phyloP scores from a whole-genome alignment of 2,113 vertebrate species.

The Sakesphorus luctuosus region DNA sequence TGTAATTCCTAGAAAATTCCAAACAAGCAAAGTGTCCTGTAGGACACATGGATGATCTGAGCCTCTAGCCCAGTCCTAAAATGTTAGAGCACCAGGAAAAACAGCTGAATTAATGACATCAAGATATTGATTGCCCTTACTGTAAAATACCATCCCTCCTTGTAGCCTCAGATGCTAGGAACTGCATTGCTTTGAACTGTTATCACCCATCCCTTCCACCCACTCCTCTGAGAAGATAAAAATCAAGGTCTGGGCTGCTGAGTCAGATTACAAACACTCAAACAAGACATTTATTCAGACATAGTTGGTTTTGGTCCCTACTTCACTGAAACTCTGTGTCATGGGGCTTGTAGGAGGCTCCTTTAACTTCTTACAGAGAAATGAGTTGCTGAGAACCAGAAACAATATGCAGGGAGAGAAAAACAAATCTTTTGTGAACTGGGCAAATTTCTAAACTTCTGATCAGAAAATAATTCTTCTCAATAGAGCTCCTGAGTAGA shows the following conservation, averaged over 20 bases:
- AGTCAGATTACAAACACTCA: conserved; percentile 44
- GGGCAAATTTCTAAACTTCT: background rate
- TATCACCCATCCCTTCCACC: background rate
- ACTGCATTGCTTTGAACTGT: background rate
- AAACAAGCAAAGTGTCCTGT: background rate
- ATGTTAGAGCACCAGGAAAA: background rate
- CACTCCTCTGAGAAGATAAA: conserved; percentile 30
- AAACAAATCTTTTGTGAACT: background rate
- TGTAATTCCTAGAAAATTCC: background rate
- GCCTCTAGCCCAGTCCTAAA: background rate
- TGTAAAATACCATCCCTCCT: background rate
- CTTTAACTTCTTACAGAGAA: background rate
- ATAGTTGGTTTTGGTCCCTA: background rate
- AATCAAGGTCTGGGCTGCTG: conserved; percentile 8
- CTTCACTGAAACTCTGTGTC: background rate
- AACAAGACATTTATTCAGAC: background rate
- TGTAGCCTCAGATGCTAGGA: background rate
- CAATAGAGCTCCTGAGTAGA: background rate
- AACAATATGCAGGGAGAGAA: background rate
- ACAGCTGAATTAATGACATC: background rate
- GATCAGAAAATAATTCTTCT: background rate
- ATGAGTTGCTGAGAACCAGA: background rate
- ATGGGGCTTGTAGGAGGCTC: background rate
- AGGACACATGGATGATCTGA: background rate
- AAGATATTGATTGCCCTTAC: background rate